These are phyloP conservation scores for Passer domesticus DNA, from an alignment of 2,113 vertebrate genomes.

Conservation along the genomic window DNA sequence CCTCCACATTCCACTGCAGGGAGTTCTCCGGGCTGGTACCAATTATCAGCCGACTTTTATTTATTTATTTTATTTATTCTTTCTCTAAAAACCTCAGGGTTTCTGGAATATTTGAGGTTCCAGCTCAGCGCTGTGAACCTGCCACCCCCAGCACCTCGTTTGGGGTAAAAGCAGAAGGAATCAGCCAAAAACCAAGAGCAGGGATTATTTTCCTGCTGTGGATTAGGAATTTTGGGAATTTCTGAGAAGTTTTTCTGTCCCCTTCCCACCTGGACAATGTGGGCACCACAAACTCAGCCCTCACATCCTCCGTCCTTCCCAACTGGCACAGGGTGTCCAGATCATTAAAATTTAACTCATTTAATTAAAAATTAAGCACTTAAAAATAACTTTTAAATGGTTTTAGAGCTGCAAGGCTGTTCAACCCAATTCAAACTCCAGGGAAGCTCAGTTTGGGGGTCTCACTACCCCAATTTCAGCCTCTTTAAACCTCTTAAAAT, in stretches of 20 bases:
- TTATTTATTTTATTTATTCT: background rate
- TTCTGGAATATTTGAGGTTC: background rate
- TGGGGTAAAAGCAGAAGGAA: background rate
- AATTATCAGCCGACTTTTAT: background rate
- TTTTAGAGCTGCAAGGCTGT: background rate
- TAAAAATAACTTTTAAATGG: rapidly evolving
- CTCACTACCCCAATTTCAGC: background rate
- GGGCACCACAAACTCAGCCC: background rate
- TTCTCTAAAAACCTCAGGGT: background rate
- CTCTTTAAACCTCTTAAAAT: background rate
- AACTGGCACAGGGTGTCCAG: background rate
- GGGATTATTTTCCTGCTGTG: rapidly evolving
- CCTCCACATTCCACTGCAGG: background rate
- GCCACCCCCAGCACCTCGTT: background rate
- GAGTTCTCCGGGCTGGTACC: background rate
- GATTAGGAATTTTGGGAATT: background rate
- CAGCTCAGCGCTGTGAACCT: background rate
- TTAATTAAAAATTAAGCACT: background rate
- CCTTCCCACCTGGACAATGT: background rate
- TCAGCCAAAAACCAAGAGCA: rapidly evolving
- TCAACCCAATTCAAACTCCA: rapidly evolving
- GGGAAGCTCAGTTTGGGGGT: background rate
- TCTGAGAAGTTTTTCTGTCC: background rate
- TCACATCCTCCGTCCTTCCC: rapidly evolving
- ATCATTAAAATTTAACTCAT: background rate